Base-by-base conservation (phyloP, 2,797 vertebrate genomes). In the Pogonophryne albipinna region DNA sequence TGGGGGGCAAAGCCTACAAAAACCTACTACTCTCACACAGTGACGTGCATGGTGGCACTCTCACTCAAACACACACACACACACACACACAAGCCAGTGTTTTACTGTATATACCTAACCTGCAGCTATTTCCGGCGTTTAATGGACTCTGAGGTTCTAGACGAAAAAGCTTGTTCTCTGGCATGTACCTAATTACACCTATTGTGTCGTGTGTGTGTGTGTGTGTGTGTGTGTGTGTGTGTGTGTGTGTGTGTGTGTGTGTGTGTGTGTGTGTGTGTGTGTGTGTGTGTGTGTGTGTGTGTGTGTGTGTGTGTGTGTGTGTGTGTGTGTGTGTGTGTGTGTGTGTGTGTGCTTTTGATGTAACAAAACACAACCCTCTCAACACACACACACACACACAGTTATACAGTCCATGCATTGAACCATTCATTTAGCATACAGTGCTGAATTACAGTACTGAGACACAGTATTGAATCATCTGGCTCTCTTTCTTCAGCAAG, bases 111-210 rank as follows among this genome's bases (percentile, higher is more conserved):
- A 64, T 67, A 45, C 45, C 82, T 90, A 67, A 90, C 92, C 91
- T 87, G 83, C 76, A 91, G 91, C 88, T 83, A 87, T 92, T 87
- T 90, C 80, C 73, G 78, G 75, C 57, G 69, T 84, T 91, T 89
- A 91, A 90, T 91, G 88, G 79, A 90, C 86, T 91, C 85, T 73
- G 73, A 85, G 83, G 83, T 84, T 84, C 75, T 50, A 76, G 71
- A 88, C 13, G 6, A 78, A 90, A 86, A 77, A 83, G 76, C 90
- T 75, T 84, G 82, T 78, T 65, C 76, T 55, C 52, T 80, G 68
- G 85, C 78, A 76, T 87, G 85, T 85, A 85, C 72, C 84, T 87
- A 90, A 90, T 90, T 90, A 87, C 78, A 44, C 46, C 23, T n/a
- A n/a, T n/a, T n/a, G n/a, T n/a, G n/a, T n/a, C n/a, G n/a, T n/a